phyloP scores from a whole-genome alignment of 2,113 vertebrate genomes.

The Colius striatus region DNA sequence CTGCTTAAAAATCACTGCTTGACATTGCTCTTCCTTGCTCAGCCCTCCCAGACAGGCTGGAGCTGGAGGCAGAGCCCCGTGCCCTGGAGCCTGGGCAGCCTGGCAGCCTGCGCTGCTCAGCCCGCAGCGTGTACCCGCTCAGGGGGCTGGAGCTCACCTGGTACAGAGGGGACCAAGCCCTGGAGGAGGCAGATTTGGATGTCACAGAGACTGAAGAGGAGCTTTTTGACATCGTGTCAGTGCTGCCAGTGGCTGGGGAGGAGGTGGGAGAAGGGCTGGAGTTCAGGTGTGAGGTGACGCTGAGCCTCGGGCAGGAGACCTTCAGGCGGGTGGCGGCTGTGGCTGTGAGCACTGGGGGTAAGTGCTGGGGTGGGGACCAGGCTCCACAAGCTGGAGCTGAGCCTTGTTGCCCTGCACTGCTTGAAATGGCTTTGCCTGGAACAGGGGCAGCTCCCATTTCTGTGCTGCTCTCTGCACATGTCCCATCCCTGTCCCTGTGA shows the following conservation, averaged over 20 bases:
- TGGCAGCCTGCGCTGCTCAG: slow-evolving; percentile 14
- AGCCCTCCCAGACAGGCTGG: slow-evolving; percentile 73
- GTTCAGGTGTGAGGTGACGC: slow-evolving; percentile 58
- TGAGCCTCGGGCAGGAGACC: not conserved
- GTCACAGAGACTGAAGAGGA: accelerated
- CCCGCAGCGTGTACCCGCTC: not conserved
- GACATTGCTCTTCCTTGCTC: not conserved
- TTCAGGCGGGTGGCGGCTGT: not conserved
- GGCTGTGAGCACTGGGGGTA: not conserved
- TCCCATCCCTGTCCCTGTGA: not conserved
- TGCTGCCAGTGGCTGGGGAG: not conserved
- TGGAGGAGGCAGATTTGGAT: not conserved
- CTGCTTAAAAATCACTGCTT: not conserved
- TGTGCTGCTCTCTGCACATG: too few relatives aligned
- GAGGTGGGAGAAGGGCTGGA: not conserved
- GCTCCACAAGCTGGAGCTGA: not conserved
- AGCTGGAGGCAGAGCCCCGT: not conserved
- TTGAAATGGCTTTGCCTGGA: not conserved
- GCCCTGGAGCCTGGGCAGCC: not conserved
- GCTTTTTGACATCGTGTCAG: not conserved
- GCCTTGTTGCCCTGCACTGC: accelerated
- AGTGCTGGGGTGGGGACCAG: not conserved
- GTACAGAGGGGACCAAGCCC: not conserved
- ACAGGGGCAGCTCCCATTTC: accelerated
- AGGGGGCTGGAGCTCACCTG: not conserved